Conservation (phyloP, 2,113 vertebrate species). For the Rhodinocichla rosea region DNA sequence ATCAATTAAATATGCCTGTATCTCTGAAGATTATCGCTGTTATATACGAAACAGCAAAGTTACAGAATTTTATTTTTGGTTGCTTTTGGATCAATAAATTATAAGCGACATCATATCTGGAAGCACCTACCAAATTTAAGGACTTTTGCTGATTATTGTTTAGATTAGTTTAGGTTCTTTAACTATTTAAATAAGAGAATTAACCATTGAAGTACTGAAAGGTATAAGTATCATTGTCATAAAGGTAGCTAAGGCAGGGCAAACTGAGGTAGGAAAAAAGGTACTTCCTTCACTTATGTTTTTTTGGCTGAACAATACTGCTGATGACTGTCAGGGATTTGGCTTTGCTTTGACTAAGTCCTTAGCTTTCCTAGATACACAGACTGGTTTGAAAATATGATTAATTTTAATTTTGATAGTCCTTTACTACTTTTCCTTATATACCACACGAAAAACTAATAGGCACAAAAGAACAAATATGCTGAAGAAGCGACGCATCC, state of each 20-base stretch:
- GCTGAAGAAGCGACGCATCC: accelerated
- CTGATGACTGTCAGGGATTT: not conserved
- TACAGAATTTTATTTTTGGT: not conserved
- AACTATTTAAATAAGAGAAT: not conserved
- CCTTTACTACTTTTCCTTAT: not conserved
- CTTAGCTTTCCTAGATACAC: not conserved
- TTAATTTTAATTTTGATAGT: not conserved
- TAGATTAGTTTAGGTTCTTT: not conserved
- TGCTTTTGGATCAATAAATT: not conserved
- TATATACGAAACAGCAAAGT: not conserved
- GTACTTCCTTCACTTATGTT: not conserved
- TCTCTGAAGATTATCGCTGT: not conserved
- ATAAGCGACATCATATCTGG: not conserved
- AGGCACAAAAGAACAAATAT: not conserved
- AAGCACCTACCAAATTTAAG: not conserved
- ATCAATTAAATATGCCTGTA: not conserved
- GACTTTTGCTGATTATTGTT: not conserved
- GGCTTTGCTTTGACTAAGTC: not conserved
- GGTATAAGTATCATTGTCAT: not conserved
- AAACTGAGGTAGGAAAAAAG: not conserved
- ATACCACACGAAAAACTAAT: not conserved
- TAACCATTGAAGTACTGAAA: not conserved
- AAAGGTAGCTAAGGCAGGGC: not conserved
- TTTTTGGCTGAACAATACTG: not conserved
- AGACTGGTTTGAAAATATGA: not conserved